Evolutionary conservation across 2,888 invertebrate genomes (phyloP).

Genomic region (Acanthosepion lycidas): DNA sequence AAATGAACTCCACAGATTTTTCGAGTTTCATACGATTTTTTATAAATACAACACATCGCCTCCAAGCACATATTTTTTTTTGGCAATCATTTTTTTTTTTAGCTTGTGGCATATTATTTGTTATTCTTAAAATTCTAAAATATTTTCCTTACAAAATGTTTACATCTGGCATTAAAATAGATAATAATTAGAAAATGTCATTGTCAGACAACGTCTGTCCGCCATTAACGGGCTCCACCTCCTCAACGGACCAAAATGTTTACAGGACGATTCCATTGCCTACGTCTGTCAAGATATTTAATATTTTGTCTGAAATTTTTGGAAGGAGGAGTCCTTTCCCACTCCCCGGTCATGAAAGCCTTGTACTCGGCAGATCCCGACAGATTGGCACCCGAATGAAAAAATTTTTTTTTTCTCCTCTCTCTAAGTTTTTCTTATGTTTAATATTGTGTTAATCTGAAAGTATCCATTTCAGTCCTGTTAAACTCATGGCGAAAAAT

Average conservation of each 20-base stretch:
- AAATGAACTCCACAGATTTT: too few relatives aligned
- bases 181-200: neutral
- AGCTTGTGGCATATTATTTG: neutral
- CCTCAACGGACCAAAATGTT: neutral
- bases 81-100: too few relatives aligned
- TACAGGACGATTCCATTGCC: neutral
- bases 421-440: neutral
- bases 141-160: neutral
- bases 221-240: neutral
- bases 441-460: neutral
- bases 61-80: too few relatives aligned
- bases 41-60: too few relatives aligned
- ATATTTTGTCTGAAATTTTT: neutral
- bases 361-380: neutral
- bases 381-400: neutral
- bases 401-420: neutral
- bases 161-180: neutral
- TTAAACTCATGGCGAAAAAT: neutral
- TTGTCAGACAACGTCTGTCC: neutral
- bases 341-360: neutral
- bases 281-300: neutral
- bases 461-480: neutral
- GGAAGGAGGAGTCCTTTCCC: neutral
- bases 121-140: neutral
- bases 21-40: too few relatives aligned